Evolutionary conservation across 1,140 invertebrate species (phyloP).

Genomic region (Venustaconcha ellipsiformis): DNA sequence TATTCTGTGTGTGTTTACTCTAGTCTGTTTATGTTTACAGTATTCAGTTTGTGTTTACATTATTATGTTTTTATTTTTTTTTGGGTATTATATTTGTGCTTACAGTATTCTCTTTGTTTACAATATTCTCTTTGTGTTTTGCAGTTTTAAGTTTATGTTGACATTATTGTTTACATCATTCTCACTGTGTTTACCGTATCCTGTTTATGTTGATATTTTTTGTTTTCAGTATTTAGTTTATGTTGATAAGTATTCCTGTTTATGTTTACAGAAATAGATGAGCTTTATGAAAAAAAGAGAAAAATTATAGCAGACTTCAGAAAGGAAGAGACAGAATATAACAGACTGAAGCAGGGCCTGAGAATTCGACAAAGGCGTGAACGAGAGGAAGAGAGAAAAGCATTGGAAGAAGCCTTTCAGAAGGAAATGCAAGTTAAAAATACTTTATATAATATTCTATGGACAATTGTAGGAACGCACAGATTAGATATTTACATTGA

Average conservation of each 20-base stretch:
- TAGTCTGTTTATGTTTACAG: too few species aligned
- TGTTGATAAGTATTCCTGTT: neutral
- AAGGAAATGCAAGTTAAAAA: conserved; percentile 46
- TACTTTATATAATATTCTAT: neutral
- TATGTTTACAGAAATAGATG: conserved; percentile 58
- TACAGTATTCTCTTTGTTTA: too few species aligned
- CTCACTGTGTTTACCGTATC: neutral
- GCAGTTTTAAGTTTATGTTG: too few species aligned
- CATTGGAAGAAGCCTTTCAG: conserved; percentile 44
- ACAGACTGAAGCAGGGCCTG: conserved; percentile 40
- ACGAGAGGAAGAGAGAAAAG: conserved; percentile 51
- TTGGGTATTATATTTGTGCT: too few species aligned
- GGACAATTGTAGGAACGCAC: too few species aligned
- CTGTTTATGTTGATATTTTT: neutral
- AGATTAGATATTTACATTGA: too few species aligned
- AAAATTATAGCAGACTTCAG: conserved; percentile 50
- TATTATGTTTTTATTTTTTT: too few species aligned
- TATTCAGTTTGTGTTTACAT: too few species aligned
- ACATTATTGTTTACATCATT: neutral
- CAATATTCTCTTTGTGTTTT: too few species aligned
- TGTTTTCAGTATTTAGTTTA: too few species aligned
- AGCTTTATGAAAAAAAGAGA: conserved; percentile 55
- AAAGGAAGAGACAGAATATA: conserved; percentile 52
- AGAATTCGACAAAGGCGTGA: conserved; percentile 51
- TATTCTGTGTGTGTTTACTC: too few species aligned